phyloP scores from a whole-genome alignment of 2,888 invertebrate species.

The Azorinus chamasolen region DNA sequence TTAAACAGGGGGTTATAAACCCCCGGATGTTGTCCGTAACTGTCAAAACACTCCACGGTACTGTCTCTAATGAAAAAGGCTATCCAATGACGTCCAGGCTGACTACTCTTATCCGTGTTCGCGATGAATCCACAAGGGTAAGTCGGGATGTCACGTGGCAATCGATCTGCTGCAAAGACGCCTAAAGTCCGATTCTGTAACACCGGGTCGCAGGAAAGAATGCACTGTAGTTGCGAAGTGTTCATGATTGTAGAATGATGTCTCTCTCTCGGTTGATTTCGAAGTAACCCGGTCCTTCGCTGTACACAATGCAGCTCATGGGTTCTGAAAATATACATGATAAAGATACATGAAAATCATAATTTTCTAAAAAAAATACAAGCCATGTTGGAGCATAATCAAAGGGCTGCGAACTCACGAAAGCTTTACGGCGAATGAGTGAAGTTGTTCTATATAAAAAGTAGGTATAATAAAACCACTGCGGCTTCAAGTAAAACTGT shows the following conservation, averaged over 20 bases:
- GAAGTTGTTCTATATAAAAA: too few species aligned
- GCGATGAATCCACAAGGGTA: constrained; percentile 26
- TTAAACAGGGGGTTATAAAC: constrained; percentile 5
- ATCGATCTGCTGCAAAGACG: constrained; percentile 17
- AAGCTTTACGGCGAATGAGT: too few species aligned
- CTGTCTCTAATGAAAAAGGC: constrained; percentile 25
- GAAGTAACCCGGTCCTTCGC: constrained; percentile 24
- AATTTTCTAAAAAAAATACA: too few species aligned
- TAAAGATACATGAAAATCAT: not conserved
- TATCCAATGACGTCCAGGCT: constrained; percentile 26
- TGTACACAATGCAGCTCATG: constrained; percentile 15
- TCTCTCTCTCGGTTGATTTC: constrained; percentile 25
- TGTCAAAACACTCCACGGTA: constrained; percentile 2
- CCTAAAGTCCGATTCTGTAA: not conserved
- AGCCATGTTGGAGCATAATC: too few species aligned
- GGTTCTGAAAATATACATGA: constrained; percentile 18
- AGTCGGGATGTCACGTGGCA: not conserved
- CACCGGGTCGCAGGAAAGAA: constrained; percentile 3
- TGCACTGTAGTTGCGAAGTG: constrained; percentile 25
- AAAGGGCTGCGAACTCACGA: too few species aligned
- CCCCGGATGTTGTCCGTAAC: not conserved
- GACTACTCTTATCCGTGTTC: constrained; percentile 19
- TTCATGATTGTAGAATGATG: constrained; percentile 21
- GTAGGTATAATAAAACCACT: too few species aligned
- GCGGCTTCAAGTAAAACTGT: too few species aligned